Base-by-base conservation (phyloP, 2,888 invertebrate species). In the Cryptophagus acutangulus region DNA sequence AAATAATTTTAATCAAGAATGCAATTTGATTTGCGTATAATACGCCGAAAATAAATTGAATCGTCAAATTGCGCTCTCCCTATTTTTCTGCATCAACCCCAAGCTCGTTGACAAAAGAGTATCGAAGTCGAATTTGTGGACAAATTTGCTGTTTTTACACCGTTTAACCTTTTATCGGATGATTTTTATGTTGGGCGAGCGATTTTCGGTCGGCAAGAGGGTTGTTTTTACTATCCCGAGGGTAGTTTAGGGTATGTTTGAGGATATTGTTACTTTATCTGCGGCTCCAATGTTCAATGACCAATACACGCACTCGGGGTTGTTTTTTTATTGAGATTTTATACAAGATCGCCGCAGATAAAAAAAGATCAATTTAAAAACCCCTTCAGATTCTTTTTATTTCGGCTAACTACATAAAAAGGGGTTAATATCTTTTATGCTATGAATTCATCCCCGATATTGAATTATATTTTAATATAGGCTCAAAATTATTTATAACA, bases 151-250 rank as follows among this genome's bases (percentile, higher is more conserved):
- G 26, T 30, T 29, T 30, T 13, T 37, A 18, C 29, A 16, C 18
- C 30, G 17, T 37, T 37, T 37, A 37, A 37, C 37, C 20, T 37
- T 30, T 37, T 37, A 37, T 37, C 30, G 37, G 37, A 37, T 30
- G 37, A 37, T 37, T 37, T 37, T 37, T 37, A 37, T 29, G 29
- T 36, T 36, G 33, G 10, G 16, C 40, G 36, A 41, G 39, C 26
- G 26, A 26, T 26, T 26, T 26, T 26, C 10, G 26, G n/a, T 26
- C 10, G 6, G 12, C 10, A 26, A 26, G 26, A 31, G 35, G 46
- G 43, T 36, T 38, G 43, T 35, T 46, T 46, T 46, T 43, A 46
- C 40, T 43, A 29, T 46, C 46, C 46, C 31, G 40, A 46, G 46
- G 40, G 42, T 40, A 43, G 40, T 46, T 46, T 43, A 36, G 45